Base-by-base conservation (phyloP, 1,140 invertebrate genomes). In the Heliconius melpomene region DNA sequence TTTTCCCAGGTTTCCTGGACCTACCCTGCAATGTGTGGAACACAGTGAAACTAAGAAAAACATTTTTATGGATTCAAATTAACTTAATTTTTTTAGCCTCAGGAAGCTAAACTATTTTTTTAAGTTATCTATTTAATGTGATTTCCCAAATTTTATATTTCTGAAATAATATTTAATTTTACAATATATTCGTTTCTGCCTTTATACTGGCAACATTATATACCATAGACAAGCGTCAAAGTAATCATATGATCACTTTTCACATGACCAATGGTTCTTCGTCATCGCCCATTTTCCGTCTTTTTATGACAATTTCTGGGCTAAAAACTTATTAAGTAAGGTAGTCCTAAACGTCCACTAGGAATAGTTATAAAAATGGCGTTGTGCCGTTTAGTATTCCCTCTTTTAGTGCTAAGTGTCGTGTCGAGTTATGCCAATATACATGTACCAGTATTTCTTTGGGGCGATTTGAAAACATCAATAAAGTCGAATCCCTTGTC, bases 201-300 rank as follows among this genome's bases (percentile, higher is more conserved):
- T 60, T 52, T 54, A 3, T 29, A 77, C 54, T 70, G 75, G 75
- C 60, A 77, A 50, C 75, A 77, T 29, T 46, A 70, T 18, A 7
- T 23, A 79, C 79, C 89, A 93, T 89, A 93, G 90, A 93, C 86
- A 84, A 88, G 81, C 88, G 88, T 91, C 90, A 90, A 91, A 85
- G 57, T 87, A 79, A 90, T 93, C 92, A 93, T 93, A 92, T 93
- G 92, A 93, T 93, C 91, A 91, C 83, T 92, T 91, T 94, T 93
- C 92, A 94, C 92, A 94, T 94, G 92, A 94, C 91, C 91, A 81
- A 91, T 91, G 89, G 85, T 91, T 84, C 85, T 40, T 88, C 85
- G 87, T 88, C 87, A 87, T 92, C 88, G 88, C 86, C 87, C 89
- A 89, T 89, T 90, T 92, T 90, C 85, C 75, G 78, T 88, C 85